These are phyloP conservation scores for Enhydra lutris DNA, from an alignment of 2,113 vertebrate species.

Conservation along the genomic window DNA sequence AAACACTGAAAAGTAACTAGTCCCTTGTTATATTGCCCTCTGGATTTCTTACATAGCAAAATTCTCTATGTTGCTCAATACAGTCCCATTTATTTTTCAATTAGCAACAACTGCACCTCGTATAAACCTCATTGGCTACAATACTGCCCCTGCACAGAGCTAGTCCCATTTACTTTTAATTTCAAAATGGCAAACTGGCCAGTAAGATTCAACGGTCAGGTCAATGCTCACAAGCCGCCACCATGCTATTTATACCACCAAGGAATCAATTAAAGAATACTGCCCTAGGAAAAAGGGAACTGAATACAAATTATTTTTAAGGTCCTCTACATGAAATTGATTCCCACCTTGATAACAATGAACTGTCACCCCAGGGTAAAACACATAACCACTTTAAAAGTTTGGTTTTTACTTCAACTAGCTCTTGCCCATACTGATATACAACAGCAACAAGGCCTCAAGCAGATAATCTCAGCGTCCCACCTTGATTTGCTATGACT, in stretches of 20 bases:
- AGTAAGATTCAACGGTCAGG: neutral
- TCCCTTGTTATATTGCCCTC: neutral
- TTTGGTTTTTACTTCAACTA: neutral
- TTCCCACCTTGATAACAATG: neutral
- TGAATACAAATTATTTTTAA: neutral
- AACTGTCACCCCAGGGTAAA: neutral
- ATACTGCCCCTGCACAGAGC: too few relatives aligned
- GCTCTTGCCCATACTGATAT: neutral
- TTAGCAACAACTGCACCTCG: too few relatives aligned
- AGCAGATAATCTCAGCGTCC: neutral
- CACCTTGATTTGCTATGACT: constrained; percentile 96
- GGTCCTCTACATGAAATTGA: neutral
- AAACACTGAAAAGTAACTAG: neutral
- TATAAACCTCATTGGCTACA: too few relatives aligned
- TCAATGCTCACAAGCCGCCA: neutral
- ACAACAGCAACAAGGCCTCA: neutral
- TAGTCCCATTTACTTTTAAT: neutral
- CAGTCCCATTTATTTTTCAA: neutral
- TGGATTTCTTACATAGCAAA: neutral
- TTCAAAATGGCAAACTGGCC: neutral
- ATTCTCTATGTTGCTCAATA: neutral
- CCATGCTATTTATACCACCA: neutral
- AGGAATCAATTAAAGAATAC: neutral
- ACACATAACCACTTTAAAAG: neutral
- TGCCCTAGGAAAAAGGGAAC: neutral